Conservation (phyloP, 2,797 vertebrate species). For the Girardinus metallicus region DNA sequence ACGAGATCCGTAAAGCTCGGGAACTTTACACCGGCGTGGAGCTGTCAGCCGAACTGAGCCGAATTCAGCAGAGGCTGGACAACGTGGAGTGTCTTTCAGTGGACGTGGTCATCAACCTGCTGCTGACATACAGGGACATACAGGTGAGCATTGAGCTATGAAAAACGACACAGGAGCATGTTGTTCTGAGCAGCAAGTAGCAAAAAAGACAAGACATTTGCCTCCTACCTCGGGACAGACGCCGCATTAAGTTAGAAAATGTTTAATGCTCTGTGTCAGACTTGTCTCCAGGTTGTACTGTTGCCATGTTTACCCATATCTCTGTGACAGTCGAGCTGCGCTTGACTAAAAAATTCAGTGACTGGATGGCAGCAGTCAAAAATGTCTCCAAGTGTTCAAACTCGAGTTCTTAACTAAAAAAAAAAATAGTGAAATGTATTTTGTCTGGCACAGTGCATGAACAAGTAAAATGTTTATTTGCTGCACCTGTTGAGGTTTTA, state of each 20-base stretch:
- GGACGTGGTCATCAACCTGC: slow-evolving; percentile 95
- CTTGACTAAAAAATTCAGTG: neutral
- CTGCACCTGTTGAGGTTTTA: neutral
- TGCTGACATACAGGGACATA: slow-evolving; percentile 97
- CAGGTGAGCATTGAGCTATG: slow-evolving; percentile 80
- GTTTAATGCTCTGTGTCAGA: neutral
- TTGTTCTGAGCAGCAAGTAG: neutral
- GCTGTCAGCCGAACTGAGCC: slow-evolving; percentile 88
- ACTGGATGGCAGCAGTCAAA: neutral
- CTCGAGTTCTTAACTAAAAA: neutral
- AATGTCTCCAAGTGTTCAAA: neutral
- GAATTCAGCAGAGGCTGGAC: slow-evolving; percentile 94
- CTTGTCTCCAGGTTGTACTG: neutral
- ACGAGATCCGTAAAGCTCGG: slow-evolving; percentile 94
- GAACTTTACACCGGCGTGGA: slow-evolving; percentile 91
- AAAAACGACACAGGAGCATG: neutral
- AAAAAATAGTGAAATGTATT: neutral
- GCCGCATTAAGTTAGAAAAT: neutral
- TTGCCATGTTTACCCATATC: neutral
- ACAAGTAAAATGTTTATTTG: neutral
- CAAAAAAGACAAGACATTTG: neutral
- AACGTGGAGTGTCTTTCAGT: slow-evolving; percentile 96
- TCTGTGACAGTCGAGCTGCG: neutral
- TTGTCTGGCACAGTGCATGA: neutral
- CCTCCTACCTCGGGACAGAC: neutral